phyloP scores from a whole-genome alignment of 2,797 vertebrate species.

The Megalops cyprinoides region DNA sequence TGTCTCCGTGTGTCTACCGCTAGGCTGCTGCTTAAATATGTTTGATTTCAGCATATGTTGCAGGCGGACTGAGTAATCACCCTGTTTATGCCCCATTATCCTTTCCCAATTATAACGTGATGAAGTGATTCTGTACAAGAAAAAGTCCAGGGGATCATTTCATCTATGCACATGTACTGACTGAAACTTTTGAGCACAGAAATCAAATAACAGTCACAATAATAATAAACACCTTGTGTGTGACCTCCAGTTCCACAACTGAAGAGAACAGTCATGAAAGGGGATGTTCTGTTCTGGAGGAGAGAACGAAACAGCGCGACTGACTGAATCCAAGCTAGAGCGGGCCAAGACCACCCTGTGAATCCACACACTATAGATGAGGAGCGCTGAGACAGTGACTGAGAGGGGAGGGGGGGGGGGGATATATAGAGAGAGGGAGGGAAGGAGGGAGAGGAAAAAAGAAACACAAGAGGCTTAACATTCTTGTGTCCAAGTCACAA shows the following conservation, averaged over 20 bases:
- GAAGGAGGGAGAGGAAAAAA: constrained; percentile 40
- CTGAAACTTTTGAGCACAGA: constrained; percentile 58
- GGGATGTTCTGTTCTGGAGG: constrained; percentile 5
- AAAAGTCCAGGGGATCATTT: constrained; percentile 69
- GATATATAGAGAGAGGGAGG: background rate
- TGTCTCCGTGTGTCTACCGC: constrained; percentile 16
- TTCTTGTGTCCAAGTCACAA: constrained; percentile 77
- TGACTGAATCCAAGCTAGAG: background rate
- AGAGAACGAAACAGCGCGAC: constrained; percentile 26
- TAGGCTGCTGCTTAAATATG: constrained; percentile 43
- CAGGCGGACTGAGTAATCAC: constrained; percentile 72
- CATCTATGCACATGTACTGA: constrained; percentile 44
- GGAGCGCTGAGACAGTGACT: background rate
- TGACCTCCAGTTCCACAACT: no score
- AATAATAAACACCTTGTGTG: no score
- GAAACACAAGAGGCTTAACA: constrained; percentile 76
- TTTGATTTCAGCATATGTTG: constrained; percentile 73
- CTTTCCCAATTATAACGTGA: constrained; percentile 73
- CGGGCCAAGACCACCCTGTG: constrained; percentile 7
- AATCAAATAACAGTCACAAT: constrained; percentile 60
- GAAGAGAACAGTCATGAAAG: background rate
- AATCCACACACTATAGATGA: constrained; percentile 1
- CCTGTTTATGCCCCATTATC: constrained; percentile 78
- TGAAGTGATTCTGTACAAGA: constrained; percentile 63
- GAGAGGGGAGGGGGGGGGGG: background rate